phyloP scores from a whole-genome alignment of 92 coral and sea anemone genomes.

The Palythoa caribaeorum region DNA sequence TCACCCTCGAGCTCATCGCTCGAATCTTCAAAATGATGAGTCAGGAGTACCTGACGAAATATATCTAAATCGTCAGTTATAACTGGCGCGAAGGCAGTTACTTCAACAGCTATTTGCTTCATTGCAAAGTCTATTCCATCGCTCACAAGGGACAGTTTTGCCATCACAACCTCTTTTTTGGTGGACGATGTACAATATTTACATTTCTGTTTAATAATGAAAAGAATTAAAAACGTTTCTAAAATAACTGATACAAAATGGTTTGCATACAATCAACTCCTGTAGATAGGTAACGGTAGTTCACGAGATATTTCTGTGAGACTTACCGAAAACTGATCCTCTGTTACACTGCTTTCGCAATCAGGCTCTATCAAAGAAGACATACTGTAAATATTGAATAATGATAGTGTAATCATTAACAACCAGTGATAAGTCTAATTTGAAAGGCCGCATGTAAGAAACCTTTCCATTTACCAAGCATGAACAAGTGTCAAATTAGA shows the following conservation, averaged over 20 bases:
- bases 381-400: neutral
- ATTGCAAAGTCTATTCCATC: conserved; percentile 74
- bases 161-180: conserved; percentile 53
- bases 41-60: conserved; percentile 46
- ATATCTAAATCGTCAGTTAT: conserved; percentile 46
- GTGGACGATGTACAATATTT: conserved; percentile 55
- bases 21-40: neutral
- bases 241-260: neutral
- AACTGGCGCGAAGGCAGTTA: conserved; percentile 62
- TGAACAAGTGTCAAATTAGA: neutral
- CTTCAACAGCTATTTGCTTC: conserved; percentile 64
- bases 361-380: neutral
- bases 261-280: neutral
- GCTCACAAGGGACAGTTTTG: conserved; percentile 61
- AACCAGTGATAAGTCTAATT: neutral
- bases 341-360: neutral
- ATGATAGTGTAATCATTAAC: neutral
- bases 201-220: neutral
- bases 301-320: neutral
- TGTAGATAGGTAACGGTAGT: neutral
- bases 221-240: neutral
- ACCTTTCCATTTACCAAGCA: neutral
- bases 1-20: neutral
- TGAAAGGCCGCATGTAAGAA: neutral
- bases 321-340: conserved; percentile 1